Percentiles rank a stretch among this genome's conserved stretches.
Conservation (phyloP, 1,140 invertebrate species). For the Coenobita brevimanus region DNA sequence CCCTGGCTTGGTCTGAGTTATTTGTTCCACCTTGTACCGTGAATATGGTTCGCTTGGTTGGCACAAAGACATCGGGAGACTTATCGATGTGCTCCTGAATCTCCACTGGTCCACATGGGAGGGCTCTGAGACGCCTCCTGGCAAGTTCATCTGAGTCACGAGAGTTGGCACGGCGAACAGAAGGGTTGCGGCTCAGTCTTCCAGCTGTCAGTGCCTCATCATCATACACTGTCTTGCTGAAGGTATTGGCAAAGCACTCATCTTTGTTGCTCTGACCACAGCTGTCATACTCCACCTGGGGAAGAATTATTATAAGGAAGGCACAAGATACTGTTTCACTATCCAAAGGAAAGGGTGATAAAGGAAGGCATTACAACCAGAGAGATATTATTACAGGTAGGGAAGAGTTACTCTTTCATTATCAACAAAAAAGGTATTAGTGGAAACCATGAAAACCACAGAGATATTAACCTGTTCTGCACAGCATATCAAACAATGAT, state of each 20-base stretch:
- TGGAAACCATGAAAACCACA: no score
- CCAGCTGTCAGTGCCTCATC: conserved; percentile 34
- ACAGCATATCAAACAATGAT: no score
- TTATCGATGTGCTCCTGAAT: neutral
- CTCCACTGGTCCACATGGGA: neutral
- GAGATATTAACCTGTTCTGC: no score
- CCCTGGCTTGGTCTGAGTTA: conserved; percentile 50
- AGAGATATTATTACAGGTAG: no score
- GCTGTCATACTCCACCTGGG: conserved; percentile 55
- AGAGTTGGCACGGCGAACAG: conserved; percentile 13
- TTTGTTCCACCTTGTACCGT: conserved; percentile 36
- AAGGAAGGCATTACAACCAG: no score
- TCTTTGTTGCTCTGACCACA: conserved; percentile 41
- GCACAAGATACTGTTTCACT: no score
- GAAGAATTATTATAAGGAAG: neutral
- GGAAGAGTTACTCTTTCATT: no score
- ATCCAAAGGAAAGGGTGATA: no score
- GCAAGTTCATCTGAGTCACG: neutral
- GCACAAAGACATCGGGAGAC: conserved; percentile 55
- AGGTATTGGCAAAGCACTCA: conserved; percentile 45
- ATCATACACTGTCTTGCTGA: conserved; percentile 48
- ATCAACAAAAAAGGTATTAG: no score
- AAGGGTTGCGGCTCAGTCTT: conserved; percentile 25
- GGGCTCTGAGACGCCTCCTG: neutral
- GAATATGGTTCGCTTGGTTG: conserved; percentile 54